Conservation (phyloP, 2,888 invertebrate genomes). For the Hylaea fasciaria region DNA sequence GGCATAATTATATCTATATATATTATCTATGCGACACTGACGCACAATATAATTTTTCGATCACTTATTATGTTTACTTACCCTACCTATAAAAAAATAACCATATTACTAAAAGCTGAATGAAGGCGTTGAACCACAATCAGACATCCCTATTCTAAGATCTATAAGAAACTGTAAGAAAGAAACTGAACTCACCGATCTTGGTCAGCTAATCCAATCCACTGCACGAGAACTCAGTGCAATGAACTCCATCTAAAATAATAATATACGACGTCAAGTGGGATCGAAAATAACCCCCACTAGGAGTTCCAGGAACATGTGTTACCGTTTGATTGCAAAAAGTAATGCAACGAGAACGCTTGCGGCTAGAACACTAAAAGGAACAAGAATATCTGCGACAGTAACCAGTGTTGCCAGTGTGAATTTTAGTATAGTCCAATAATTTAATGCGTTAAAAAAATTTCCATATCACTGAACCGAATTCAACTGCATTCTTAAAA, state of each 20-base stretch:
- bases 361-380: conserved; percentile 20
- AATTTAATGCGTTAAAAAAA: too few relatives aligned
- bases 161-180: too few relatives aligned
- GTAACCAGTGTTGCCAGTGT: conserved; percentile 1
- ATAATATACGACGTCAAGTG: conserved; percentile 39
- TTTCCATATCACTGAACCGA: too few relatives aligned
- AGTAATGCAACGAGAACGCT: conserved; percentile 22
- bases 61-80: too few relatives aligned
- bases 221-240: conserved; percentile 24
- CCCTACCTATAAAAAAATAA: too few relatives aligned
- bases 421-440: neutral
- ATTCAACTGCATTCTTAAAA: too few relatives aligned
- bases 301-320: conserved; percentile 39
- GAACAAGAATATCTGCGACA: conserved; percentile 21
- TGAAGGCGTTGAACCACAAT: neutral
- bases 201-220: conserved; percentile 6
- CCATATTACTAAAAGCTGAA: neutral
- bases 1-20: too few relatives aligned
- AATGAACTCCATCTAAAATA: conserved; percentile 37
- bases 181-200: neutral
- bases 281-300: conserved; percentile 39
- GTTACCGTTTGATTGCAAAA: conserved; percentile 40
- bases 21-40: too few relatives aligned
- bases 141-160: too few relatives aligned
- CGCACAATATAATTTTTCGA: too few relatives aligned